Evolutionary conservation across 2,113 vertebrate species (phyloP), one percentile per base, ranked within the genome.

Genomic region (Lophura nycthemera): DNA sequence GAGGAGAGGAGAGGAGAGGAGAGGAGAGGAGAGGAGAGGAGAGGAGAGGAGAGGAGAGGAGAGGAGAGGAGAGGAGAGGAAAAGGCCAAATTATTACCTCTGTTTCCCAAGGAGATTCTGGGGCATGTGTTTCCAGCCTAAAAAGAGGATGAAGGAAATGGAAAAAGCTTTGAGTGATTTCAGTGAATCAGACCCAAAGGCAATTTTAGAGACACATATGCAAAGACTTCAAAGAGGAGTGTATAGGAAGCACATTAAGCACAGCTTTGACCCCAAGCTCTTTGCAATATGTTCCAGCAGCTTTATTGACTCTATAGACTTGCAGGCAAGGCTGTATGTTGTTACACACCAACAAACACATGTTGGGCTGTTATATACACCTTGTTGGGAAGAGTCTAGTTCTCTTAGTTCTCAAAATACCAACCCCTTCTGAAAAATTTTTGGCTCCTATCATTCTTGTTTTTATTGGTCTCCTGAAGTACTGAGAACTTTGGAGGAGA

Each of bases 391-490:
- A 78, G 43, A 59, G 17, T 70, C 79, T 83, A 90, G 17, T 52
- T 92, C 76, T 89, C 59, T 85, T 42, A 88, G 42, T 43, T 43
- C 42, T 43, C 72, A 72, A 90, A 92, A 56, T 69, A 70, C 47
- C 19, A 83, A 60, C 80, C 83, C 52, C 83, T 78, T 72, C 18
- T 36, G 89, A 42, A 83, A 79, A 66, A 85, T 77, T 17, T 21
- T 83, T 94, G 91, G 85, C 79, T 93, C 43, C 60, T 59, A 3
- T 24, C n/a, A 18, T n/a, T 71, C 34, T 84, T 96, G 81, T 95
- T 94, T 96, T 95, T 90, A 95, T 86, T 90, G 64, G 65, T 83
- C 91, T 92, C 93, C 80, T 90, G 90, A 95, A 96, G 92, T 95
- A 86, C 88, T 61, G 61, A 89, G 89, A 32, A 64, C 65, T 94